phyloP scores from a whole-genome alignment of 2,113 vertebrate species.

The Corythornis vintsioides region DNA sequence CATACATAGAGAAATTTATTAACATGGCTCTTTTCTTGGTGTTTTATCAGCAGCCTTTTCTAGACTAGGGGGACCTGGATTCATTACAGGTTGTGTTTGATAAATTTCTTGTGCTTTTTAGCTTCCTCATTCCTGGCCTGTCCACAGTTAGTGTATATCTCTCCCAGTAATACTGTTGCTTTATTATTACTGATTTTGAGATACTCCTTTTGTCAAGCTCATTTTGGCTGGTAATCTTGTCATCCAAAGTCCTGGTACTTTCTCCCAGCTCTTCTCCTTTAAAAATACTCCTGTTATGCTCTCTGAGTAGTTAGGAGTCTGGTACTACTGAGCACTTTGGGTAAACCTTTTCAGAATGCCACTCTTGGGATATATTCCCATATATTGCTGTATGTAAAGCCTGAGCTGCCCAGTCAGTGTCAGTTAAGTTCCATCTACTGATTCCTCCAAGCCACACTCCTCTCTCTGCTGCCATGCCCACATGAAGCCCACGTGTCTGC shows the following conservation, averaged over 20 bases:
- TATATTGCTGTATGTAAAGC: neutral
- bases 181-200: neutral
- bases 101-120: neutral
- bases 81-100: neutral
- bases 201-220: neutral
- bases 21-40: neutral
- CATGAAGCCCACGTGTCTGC: neutral
- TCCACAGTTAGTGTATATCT: neutral
- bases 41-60: neutral
- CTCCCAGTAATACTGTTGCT: neutral
- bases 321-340: neutral
- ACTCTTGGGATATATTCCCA: neutral
- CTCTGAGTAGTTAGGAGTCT: neutral
- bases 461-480: neutral
- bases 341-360: neutral
- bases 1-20: neutral
- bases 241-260: rapidly evolving
- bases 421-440: neutral
- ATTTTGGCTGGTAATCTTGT: neutral
- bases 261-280: neutral
- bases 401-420: neutral
- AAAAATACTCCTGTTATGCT: neutral
- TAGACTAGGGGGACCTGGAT: neutral
- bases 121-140: neutral
- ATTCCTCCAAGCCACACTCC: neutral